Conservation (phyloP, 2,797 vertebrate genomes). For the Heteromormyrus szaboi region DNA sequence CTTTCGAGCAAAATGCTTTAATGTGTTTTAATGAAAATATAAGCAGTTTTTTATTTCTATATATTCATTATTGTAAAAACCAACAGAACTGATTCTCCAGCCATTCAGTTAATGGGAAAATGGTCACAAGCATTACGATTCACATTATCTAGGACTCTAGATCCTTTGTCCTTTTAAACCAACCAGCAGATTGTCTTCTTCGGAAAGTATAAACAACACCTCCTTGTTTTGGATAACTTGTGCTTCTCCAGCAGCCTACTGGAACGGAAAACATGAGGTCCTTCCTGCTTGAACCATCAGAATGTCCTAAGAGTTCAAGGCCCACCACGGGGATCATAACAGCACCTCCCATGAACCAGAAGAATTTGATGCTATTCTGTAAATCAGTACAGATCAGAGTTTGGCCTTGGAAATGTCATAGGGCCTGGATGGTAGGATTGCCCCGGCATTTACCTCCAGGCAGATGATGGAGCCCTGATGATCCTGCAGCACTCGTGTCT, state of each 20-base stretch:
- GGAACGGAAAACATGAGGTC: background rate
- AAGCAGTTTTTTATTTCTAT: background rate
- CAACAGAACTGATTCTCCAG: background rate
- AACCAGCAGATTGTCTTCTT: background rate
- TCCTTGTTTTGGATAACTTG: background rate
- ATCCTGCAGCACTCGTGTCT: constrained; percentile 63
- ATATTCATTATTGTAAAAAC: background rate
- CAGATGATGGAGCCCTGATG: constrained; percentile 72
- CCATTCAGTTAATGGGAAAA: background rate
- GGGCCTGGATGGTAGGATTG: background rate
- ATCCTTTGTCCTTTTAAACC: background rate
- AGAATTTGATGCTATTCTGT: constrained; percentile 1
- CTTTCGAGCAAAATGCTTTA: background rate
- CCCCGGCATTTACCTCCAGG: constrained; percentile 58
- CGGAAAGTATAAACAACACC: constrained; percentile 2
- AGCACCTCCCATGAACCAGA: background rate
- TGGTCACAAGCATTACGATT: background rate
- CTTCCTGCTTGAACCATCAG: background rate
- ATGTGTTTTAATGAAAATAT: background rate
- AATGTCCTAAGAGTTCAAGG: background rate
- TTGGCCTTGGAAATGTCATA: background rate
- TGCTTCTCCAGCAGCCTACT: background rate
- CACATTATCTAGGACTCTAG: background rate
- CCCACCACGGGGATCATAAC: background rate
- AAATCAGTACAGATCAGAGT: background rate